Percentiles rank a stretch among this genome's conserved stretches.
These are phyloP conservation scores for Cacoxenus indagator DNA, from an alignment of 2,888 invertebrate species.

Conservation along the genomic window DNA sequence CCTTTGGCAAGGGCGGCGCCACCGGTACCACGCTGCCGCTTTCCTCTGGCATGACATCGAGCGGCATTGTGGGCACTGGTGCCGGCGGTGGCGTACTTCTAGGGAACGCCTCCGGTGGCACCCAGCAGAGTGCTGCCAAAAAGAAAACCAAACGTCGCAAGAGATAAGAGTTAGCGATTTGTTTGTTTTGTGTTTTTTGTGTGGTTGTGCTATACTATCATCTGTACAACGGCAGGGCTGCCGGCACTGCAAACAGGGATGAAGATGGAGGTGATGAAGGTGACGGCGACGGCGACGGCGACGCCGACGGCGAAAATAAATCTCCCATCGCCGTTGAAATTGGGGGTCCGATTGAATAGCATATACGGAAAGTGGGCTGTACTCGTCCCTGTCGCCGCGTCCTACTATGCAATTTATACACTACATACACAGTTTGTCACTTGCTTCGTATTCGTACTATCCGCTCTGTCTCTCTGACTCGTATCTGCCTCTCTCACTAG, in stretches of 20 bases:
- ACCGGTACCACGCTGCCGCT: slow-evolving; percentile 9
- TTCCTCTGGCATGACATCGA: slow-evolving; percentile 6
- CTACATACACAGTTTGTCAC: neutral
- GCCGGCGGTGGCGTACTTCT: slow-evolving; percentile 25
- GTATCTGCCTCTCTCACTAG: neutral
- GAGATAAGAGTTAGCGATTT: slow-evolving; percentile 72
- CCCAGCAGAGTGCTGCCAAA: slow-evolving; percentile 62
- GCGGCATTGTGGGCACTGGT: slow-evolving; percentile 6
- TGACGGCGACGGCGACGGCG: neutral
- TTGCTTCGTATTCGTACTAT: neutral
- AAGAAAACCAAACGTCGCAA: slow-evolving; percentile 71
- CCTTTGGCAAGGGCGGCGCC: slow-evolving; percentile 1
- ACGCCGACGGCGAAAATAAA: slow-evolving; percentile 1
- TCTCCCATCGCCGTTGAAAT: neutral
- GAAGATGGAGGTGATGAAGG: neutral
- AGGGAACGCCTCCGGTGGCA: slow-evolving; percentile 15
- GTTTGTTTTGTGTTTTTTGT: slow-evolving; percentile 71
- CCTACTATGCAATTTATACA: no score
- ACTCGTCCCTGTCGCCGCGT: no score
- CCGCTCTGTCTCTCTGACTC: neutral
- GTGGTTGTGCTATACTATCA: slow-evolving; percentile 65
- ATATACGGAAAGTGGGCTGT: neutral
- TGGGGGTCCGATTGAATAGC: neutral
- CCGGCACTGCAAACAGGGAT: slow-evolving; percentile 3
- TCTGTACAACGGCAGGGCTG: slow-evolving; percentile 41